A percentile compares a stretch with the other conserved stretches of the same genome.
Conservation (phyloP, 2,888 invertebrate species). For the Synanthedon tipuliformis region DNA sequence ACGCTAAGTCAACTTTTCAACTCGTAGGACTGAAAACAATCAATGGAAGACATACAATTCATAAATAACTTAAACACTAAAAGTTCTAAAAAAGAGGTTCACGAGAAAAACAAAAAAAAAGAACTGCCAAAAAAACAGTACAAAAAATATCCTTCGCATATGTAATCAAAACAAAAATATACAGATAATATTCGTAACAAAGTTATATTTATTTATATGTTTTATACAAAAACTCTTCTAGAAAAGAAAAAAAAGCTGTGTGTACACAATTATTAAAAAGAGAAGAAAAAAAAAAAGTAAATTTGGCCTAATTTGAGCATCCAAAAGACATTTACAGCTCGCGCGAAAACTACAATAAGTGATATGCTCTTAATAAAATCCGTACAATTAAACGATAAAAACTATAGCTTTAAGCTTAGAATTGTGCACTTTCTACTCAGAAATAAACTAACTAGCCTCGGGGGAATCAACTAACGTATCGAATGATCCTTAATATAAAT, state of each 20-base stretch:
- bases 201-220: background rate
- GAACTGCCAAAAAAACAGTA: background rate
- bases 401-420: background rate
- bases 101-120: background rate
- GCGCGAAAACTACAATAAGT: constrained; percentile 11
- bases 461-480: constrained; percentile 22
- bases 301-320: constrained; percentile 43
- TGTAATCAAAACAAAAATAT: constrained; percentile 46
- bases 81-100: constrained; percentile 6
- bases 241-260: background rate
- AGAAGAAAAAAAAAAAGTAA: constrained; percentile 14
- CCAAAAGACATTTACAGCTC: constrained; percentile 6
- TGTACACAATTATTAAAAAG: constrained; percentile 3
- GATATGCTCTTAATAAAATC: constrained; percentile 23
- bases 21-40: constrained; percentile 13
- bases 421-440: background rate
- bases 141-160: constrained; percentile 16
- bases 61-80: constrained; percentile 25
- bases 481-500: constrained; percentile 63
- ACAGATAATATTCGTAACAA: constrained; percentile 38
- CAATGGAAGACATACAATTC: constrained; percentile 50
- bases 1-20: constrained; percentile 19
- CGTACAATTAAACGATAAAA: background rate
- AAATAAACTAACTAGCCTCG: constrained; percentile 33
- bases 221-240: background rate